These are phyloP conservation scores for Eupithecia dodoneata DNA, from an alignment of 2,888 invertebrate species.

Conservation along the genomic window DNA sequence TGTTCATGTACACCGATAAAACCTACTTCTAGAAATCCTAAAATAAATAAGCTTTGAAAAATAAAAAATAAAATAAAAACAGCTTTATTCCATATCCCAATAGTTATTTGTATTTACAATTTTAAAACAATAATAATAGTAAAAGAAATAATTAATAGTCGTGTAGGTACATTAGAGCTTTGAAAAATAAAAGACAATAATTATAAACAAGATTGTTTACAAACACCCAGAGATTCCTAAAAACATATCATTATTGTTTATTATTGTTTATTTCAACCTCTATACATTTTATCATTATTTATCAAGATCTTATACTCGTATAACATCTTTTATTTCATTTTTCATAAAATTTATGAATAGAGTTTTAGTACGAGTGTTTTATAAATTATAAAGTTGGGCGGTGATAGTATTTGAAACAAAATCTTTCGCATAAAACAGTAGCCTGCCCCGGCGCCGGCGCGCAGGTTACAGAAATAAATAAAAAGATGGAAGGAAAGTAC, in stretches of 20 bases:
- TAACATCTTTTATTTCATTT: not conserved
- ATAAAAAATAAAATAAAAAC: too few relatives aligned
- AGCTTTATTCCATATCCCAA: too few relatives aligned
- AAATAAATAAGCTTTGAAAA: not conserved
- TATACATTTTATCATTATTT: too few relatives aligned
- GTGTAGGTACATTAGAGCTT: too few relatives aligned
- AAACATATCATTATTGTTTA: too few relatives aligned
- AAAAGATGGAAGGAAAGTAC: constrained; percentile 43
- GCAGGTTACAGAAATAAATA: constrained; percentile 32
- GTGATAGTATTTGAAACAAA: not conserved
- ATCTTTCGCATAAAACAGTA: not conserved
- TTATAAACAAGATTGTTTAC: not conserved
- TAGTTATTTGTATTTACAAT: too few relatives aligned
- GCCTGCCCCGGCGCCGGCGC: not conserved
- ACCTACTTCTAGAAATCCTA: not conserved
- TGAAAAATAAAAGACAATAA: too few relatives aligned
- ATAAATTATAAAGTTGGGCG: not conserved
- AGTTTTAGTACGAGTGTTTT: not conserved
- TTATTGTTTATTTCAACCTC: too few relatives aligned
- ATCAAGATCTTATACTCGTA: too few relatives aligned
- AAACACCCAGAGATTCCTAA: not conserved
- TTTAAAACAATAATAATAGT: too few relatives aligned
- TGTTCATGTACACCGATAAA: not conserved
- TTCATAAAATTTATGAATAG: not conserved
- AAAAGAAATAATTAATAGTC: too few relatives aligned